These are phyloP conservation scores for Chrysolophus pictus DNA, from an alignment of 2,797 vertebrate species.

Conservation along the genomic window DNA sequence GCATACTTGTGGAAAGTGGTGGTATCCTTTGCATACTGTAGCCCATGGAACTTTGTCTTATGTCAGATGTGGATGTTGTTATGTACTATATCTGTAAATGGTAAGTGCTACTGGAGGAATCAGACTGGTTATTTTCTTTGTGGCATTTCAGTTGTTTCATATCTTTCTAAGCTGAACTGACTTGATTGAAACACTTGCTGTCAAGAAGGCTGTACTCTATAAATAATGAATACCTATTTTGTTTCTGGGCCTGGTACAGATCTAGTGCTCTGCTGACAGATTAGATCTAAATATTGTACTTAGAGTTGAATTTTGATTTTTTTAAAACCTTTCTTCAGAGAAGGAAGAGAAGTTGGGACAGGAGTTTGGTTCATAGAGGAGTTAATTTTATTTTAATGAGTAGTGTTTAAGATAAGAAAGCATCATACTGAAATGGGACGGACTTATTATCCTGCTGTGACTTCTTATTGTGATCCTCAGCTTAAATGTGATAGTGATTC, in stretches of 20 bases:
- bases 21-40: not conserved
- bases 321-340: not conserved
- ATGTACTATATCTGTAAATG: slow-evolving; percentile 29
- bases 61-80: not conserved
- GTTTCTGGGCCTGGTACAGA: not conserved
- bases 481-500: not conserved
- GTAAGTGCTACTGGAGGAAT: slow-evolving; percentile 47
- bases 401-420: not conserved
- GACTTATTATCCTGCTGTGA: not conserved
- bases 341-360: not conserved
- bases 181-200: not conserved
- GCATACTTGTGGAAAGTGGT: not conserved
- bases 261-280: not conserved
- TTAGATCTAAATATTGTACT: not conserved
- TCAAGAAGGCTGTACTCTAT: not conserved
- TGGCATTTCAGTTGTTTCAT: not conserved
- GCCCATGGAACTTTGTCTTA: not conserved
- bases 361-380: not conserved
- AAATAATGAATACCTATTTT: not conserved
- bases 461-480: not conserved
- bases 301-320: not conserved
- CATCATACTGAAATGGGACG: not conserved
- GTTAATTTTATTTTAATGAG: not conserved
- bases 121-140: not conserved
- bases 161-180: not conserved